Conservation (phyloP, 2,888 invertebrate genomes). For the Chorisops tibialis region DNA sequence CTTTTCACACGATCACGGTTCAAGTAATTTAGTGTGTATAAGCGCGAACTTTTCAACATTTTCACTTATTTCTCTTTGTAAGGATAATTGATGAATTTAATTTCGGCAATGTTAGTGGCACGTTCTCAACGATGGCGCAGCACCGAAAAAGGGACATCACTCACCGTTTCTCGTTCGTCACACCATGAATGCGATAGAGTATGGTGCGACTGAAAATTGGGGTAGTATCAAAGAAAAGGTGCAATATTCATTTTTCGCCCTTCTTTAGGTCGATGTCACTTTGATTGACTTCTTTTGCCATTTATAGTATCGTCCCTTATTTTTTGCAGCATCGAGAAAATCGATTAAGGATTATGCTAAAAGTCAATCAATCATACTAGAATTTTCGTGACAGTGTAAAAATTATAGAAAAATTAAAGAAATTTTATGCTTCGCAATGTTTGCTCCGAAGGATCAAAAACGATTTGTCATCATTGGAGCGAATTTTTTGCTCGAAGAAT, state of each 20-base stretch:
- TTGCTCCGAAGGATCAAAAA: neutral
- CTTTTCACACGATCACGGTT: constrained; percentile 14
- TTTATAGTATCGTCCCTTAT: too few species aligned
- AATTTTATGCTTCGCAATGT: neutral
- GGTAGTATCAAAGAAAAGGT: neutral
- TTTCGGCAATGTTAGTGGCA: neutral
- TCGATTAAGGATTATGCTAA: constrained; percentile 11
- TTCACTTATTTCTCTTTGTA: constrained; percentile 4
- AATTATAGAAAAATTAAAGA: neutral
- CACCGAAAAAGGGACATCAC: too few species aligned
- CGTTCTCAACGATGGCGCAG: neutral
- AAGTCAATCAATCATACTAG: constrained; percentile 20
- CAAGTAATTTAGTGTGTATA: constrained; percentile 5
- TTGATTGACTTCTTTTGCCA: neutral
- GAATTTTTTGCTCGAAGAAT: too few species aligned
- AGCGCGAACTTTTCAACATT: constrained; percentile 5
- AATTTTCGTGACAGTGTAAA: constrained; percentile 9
- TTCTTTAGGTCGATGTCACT: neutral
- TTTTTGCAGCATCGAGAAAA: neutral
- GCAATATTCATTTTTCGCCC: too few species aligned
- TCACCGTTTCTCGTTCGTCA: too few species aligned
- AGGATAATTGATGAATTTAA: constrained; percentile 30
- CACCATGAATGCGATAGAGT: too few species aligned
- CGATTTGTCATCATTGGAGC: too few species aligned
- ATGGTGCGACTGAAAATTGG: neutral